A percentile compares a stretch with the other conserved stretches of the same genome.
These are phyloP conservation scores for Pluvialis apricaria DNA, from an alignment of 2,113 vertebrate species.

Conservation along the genomic window DNA sequence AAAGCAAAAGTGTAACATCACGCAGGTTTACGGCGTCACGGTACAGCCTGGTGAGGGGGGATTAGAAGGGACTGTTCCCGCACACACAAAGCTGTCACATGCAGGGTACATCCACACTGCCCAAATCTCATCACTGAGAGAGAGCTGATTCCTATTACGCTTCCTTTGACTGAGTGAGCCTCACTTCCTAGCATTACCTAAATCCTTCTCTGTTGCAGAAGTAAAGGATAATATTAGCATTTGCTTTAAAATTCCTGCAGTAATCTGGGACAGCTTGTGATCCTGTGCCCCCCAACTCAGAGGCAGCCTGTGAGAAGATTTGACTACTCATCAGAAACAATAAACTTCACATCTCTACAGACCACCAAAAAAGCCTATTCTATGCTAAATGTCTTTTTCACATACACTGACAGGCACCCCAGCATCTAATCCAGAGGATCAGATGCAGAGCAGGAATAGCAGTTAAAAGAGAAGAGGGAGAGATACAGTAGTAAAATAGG, in stretches of 20 bases:
- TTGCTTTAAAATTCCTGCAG: neutral
- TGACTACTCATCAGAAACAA: neutral
- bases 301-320: neutral
- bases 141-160: neutral
- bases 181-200: neutral
- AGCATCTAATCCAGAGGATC: neutral
- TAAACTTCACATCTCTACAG: neutral
- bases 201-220: neutral
- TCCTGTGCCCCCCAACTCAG: accelerated
- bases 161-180: neutral
- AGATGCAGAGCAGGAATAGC: neutral
- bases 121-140: neutral
- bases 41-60: neutral
- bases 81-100: neutral
- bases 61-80: neutral
- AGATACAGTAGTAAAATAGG: neutral
- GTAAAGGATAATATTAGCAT: neutral
- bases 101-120: neutral
- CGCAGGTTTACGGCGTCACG: accelerated
- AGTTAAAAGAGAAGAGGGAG: neutral
- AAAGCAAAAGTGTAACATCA: neutral
- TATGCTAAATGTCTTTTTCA: neutral
- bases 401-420: accelerated
- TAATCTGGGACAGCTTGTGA: neutral
- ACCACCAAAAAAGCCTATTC: neutral